Conservation (phyloP, 2,888 invertebrate species). For the Trichopoda pennipes region DNA sequence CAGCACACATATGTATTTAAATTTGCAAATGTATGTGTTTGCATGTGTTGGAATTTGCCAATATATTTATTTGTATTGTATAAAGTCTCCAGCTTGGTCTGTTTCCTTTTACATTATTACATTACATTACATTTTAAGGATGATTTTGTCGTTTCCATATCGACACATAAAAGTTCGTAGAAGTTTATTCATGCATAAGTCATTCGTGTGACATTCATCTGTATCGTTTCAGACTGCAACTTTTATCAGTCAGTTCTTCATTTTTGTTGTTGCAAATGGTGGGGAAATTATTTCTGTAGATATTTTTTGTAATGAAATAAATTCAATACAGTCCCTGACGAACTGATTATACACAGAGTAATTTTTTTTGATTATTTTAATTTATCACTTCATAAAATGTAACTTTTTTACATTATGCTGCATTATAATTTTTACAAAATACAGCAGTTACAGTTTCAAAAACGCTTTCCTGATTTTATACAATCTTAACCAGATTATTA, state of each 20-base stretch:
- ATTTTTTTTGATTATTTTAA: too few relatives aligned
- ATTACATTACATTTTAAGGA: conserved; percentile 37
- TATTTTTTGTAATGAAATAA: conserved; percentile 4
- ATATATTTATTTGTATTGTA: too few relatives aligned
- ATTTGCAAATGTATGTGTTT: background rate
- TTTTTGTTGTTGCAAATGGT: conserved; percentile 12
- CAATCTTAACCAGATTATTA: too few relatives aligned
- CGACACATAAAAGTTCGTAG: conserved; percentile 12
- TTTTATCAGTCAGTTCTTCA: conserved; percentile 47
- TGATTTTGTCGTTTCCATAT: conserved; percentile 37
- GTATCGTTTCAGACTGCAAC: conserved; percentile 62
- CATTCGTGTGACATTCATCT: conserved; percentile 62
- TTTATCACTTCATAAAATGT: too few relatives aligned
- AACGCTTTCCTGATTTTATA: too few relatives aligned
- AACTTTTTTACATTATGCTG: too few relatives aligned
- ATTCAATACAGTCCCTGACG: background rate
- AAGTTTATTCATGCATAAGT: conserved; percentile 60
- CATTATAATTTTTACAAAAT: too few relatives aligned
- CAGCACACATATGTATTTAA: too few relatives aligned
- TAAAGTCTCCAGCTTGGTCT: background rate
- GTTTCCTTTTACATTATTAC: background rate
- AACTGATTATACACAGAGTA: too few relatives aligned
- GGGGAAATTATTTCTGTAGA: background rate
- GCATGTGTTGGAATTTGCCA: background rate
- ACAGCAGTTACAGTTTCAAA: too few relatives aligned